A percentile compares a stretch with the other conserved stretches of the same genome.
Conservation (phyloP, 1,140 invertebrate species). For the Littorina saxatilis region DNA sequence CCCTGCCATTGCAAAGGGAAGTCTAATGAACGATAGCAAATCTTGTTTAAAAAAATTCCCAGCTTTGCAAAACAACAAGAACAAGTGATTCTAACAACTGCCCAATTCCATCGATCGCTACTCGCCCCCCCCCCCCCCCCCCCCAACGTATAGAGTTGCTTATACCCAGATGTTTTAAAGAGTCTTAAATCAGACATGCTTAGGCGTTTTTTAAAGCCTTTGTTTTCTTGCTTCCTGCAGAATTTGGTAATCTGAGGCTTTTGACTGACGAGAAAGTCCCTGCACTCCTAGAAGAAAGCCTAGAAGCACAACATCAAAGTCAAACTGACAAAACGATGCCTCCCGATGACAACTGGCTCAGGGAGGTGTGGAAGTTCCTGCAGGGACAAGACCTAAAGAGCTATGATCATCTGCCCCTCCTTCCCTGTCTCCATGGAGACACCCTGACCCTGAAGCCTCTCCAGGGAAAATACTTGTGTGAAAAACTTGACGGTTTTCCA, state of each 20-base stretch:
- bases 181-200: no score
- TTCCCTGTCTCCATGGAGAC: not conserved
- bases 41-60: no score
- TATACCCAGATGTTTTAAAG: no score
- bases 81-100: no score
- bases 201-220: no score
- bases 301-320: not conserved
- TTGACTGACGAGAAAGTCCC: not conserved
- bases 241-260: not conserved
- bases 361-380: not conserved
- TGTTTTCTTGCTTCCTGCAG: not conserved
- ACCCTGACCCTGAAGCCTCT: not conserved
- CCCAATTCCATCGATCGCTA: no score
- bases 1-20: no score
- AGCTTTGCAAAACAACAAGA: no score
- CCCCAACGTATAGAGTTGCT: no score
- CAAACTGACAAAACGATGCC: not conserved
- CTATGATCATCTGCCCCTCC: constrained; percentile 4
- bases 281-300: not conserved
- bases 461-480: constrained; percentile 7
- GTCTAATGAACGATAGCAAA: no score
- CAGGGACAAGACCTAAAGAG: not conserved
- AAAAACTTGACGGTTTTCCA: not conserved
- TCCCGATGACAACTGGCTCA: not conserved
- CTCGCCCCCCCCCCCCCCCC: no score